Evolutionary conservation across 1,140 invertebrate genomes (phyloP), one percentile per base, ranked within the genome.

Genomic region (Cryptotermes secundus): DNA sequence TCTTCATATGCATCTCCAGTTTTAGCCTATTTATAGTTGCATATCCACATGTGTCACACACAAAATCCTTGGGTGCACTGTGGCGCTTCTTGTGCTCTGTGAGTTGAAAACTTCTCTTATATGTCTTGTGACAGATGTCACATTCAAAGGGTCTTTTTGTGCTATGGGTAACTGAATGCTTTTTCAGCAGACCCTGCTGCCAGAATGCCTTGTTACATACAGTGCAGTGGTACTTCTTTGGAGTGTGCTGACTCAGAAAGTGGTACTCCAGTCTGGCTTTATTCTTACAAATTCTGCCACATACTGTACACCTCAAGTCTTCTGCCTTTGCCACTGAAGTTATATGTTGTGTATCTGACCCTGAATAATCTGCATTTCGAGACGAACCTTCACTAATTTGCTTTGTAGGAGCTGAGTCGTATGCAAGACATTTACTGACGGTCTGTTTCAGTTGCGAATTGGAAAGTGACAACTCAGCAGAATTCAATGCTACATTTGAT

Each of bases 91-190:
- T 81, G 83, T 84, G 83, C 2, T 45, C 59, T 31, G 31, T 59
- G 72, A 83, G 83, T 24, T 72, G 31, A 79, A 72, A 65, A 36
- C 59, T 83, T 22, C 93, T 88, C 31, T 94, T 89, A 90, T 95
- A 95, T 3, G 91, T 91, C 86, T 95, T 95, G 7, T 91, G 89
- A 87, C 94, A 95, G 80, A 92, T 90, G n/a, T 93, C 91, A 87
- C 94, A 95, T 4, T 92, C 89, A 88, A 93, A 95, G 0, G 93
- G 93, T 45, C 94, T 87, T 86, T 94, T 93, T 34, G 86, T 87
- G 49, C 87, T 88, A 88, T 89, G 88, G 38, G 84, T 84, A 81
- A 85, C 86, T 59, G 85, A 82, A 83, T 92, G 91, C 34, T 90
- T 89, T 80, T 89, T 87, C 80, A 89, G 90, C 83, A 87, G 89